Conservation (phyloP, 2,797 vertebrate species). For the Acrossocheilus fasciatus region DNA sequence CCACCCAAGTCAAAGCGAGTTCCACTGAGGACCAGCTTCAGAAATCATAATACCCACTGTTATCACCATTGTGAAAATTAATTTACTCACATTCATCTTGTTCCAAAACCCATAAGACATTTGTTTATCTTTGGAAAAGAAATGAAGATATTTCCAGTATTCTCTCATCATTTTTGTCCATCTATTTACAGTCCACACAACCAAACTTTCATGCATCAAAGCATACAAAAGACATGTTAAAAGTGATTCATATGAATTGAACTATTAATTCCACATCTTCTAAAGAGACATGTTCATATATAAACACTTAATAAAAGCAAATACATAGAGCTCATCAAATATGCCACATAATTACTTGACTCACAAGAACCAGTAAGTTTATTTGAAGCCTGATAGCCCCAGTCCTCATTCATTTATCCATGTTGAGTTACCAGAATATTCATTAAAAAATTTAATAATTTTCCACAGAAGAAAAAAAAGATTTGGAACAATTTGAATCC, state of each 20-base stretch:
- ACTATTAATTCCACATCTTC: neutral
- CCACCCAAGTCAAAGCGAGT: neutral
- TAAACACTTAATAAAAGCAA: neutral
- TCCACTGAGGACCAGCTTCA: neutral
- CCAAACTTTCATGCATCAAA: neutral
- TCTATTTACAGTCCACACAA: neutral
- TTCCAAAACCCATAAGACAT: neutral
- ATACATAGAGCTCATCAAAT: neutral
- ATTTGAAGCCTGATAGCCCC: neutral
- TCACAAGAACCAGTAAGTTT: neutral
- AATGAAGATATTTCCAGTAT: neutral
- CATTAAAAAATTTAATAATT: neutral
- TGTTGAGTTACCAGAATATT: neutral
- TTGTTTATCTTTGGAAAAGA: neutral
- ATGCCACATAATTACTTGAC: neutral
- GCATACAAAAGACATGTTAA: neutral
- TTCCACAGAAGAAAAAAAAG: neutral
- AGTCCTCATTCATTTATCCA: too few species aligned
- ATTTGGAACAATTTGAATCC: neutral
- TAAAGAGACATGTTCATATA: neutral
- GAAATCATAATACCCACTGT: neutral
- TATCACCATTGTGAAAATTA: neutral
- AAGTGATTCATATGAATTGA: neutral
- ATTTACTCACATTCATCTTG: neutral
- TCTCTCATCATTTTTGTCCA: neutral